These are phyloP conservation scores for Lutraria lutraria DNA, from an alignment of 2,888 invertebrate species.

Conservation along the genomic window DNA sequence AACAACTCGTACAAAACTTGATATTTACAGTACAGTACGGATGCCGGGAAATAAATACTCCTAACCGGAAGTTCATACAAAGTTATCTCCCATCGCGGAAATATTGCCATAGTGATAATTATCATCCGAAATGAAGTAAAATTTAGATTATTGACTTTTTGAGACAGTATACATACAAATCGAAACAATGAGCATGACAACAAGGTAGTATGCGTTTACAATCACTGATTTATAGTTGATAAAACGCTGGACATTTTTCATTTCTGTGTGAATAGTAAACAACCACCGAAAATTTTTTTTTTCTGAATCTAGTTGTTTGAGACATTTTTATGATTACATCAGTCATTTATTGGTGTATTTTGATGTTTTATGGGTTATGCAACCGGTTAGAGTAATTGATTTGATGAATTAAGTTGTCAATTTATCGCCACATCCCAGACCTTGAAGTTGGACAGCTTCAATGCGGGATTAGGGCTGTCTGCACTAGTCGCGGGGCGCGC, in stretches of 20 bases:
- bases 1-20: background rate
- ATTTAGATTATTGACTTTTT: slow-evolving; percentile 18
- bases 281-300: too few relatives aligned
- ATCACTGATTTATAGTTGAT: background rate
- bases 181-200: slow-evolving; percentile 58
- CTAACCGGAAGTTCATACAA: slow-evolving; percentile 4
- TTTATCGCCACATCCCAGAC: too few relatives aligned
- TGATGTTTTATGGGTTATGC: too few relatives aligned
- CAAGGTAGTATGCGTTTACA: slow-evolving; percentile 44
- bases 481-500: too few relatives aligned
- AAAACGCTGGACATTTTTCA: background rate
- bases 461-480: too few relatives aligned
- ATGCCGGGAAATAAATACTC: background rate
- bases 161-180: background rate
- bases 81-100: slow-evolving; percentile 67
- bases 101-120: slow-evolving; percentile 70
- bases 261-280: background rate
- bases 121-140: slow-evolving; percentile 50
- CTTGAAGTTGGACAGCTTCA: too few relatives aligned
- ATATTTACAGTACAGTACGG: background rate
- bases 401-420: too few relatives aligned
- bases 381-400: too few relatives aligned
- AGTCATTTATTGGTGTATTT: too few relatives aligned
- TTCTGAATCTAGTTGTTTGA: too few relatives aligned
- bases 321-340: too few relatives aligned